A percentile compares a stretch with the other conserved stretches of the same genome.
Conservation (phyloP, 2,797 vertebrate species). For the Sorex maritimensis region DNA sequence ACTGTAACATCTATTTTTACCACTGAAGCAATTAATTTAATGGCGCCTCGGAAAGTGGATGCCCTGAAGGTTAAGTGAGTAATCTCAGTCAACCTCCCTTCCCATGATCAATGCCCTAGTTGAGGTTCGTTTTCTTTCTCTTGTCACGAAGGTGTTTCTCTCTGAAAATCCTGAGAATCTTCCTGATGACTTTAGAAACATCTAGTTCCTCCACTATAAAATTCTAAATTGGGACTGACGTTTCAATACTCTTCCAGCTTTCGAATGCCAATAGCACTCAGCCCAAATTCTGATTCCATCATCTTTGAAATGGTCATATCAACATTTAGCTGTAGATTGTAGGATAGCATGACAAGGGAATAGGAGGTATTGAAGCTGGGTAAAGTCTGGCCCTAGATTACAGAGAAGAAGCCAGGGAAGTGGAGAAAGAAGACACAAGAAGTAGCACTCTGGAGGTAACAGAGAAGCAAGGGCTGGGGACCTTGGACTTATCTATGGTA, state of each 20-base stretch:
- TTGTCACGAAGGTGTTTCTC: background rate
- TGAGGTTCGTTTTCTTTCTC: background rate
- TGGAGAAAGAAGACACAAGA: too few relatives aligned
- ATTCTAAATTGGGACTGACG: constrained; percentile 6
- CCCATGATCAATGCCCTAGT: background rate
- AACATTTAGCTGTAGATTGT: too few relatives aligned
- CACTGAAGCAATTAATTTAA: background rate
- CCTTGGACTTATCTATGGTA: too few relatives aligned
- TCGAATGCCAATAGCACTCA: constrained; percentile 39
- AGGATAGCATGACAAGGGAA: too few relatives aligned
- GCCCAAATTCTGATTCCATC: background rate
- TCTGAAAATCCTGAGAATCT: background rate
- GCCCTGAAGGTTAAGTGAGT: background rate
- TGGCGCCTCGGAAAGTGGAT: background rate
- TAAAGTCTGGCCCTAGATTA: too few relatives aligned
- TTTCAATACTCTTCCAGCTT: constrained; percentile 41
- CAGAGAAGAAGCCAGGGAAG: too few relatives aligned
- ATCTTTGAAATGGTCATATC: background rate
- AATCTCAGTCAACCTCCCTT: constrained; percentile 12
- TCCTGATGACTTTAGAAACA: background rate
- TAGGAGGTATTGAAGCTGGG: too few relatives aligned
- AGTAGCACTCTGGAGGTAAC: too few relatives aligned
- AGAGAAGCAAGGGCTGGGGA: too few relatives aligned
- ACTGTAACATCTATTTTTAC: constrained; percentile 21
- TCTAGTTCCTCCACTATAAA: background rate